Conservation (phyloP, 2,888 invertebrate species). For the Aricia artaxerxes region DNA sequence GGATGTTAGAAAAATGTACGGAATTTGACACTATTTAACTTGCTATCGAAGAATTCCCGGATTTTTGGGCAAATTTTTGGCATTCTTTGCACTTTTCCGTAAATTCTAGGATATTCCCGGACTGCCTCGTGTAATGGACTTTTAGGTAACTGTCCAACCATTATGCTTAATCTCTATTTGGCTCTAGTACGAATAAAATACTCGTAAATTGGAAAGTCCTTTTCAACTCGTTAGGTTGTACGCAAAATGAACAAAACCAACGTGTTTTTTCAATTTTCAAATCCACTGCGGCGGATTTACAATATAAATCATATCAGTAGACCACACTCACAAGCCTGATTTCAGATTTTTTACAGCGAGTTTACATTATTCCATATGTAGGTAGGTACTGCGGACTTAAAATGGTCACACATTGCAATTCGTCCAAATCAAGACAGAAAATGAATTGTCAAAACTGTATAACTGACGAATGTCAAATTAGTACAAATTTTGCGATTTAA, state of each 20-base stretch:
- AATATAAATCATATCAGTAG: neutral
- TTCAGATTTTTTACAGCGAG: too few species aligned
- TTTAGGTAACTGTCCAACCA: neutral
- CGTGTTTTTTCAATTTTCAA: constrained; percentile 7
- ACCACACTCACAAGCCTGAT: neutral
- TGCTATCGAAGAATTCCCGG: neutral
- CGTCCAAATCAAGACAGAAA: too few species aligned
- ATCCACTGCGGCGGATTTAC: neutral
- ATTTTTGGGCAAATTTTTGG: neutral
- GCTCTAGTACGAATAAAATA: neutral
- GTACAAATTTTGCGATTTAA: too few species aligned
- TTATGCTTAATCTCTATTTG: too few species aligned
- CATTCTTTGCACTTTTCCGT: neutral
- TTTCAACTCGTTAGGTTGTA: neutral
- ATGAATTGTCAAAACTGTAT: too few species aligned
- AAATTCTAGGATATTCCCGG: neutral
- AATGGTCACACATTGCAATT: too few species aligned
- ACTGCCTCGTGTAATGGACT: neutral
- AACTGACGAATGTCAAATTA: too few species aligned
- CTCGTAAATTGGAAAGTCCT: neutral
- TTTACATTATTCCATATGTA: too few species aligned
- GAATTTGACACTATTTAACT: neutral
- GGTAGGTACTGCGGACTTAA: too few species aligned
- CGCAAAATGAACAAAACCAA: neutral
- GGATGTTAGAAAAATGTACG: neutral